Evolutionary conservation across 2,797 vertebrate species (phyloP).

Genomic region (Coracias cyanogaster): DNA sequence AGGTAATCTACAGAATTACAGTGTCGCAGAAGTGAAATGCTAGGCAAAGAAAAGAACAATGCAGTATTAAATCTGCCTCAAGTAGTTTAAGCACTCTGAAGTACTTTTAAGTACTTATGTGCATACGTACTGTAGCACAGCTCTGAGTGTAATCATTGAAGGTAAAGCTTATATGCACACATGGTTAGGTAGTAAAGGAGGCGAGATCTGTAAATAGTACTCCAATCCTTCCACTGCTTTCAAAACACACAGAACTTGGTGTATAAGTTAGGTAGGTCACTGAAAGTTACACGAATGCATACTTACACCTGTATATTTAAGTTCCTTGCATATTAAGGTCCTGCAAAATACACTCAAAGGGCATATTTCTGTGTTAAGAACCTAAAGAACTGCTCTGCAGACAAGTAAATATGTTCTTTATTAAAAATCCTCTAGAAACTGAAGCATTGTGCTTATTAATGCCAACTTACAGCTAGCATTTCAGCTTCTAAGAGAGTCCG

Average conservation of each 20-base stretch:
- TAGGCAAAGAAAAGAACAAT: not conserved
- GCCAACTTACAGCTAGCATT: constrained; percentile 94
- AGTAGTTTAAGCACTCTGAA: not conserved
- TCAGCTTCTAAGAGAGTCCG: constrained; percentile 96
- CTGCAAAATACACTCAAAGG: not conserved
- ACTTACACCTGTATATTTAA: accelerated
- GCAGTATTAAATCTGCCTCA: not conserved
- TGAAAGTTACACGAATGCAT: not conserved
- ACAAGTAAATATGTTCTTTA: not conserved
- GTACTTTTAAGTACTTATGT: not conserved
- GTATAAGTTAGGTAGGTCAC: not conserved
- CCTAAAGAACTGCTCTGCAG: not conserved
- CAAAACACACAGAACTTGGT: not conserved
- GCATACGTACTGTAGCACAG: not conserved
- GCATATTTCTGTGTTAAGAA: not conserved
- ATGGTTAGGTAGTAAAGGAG: not conserved
- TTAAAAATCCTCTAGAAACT: not conserved
- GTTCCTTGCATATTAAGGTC: not conserved
- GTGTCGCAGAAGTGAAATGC: not conserved
- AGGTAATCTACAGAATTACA: not conserved
- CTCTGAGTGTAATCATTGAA: not conserved
- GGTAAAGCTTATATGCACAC: not conserved
- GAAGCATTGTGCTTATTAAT: not conserved
- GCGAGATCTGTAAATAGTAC: not conserved
- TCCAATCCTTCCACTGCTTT: not conserved